Conservation (phyloP, 2,113 vertebrate species). For the Datnioides undecimradiatus region DNA sequence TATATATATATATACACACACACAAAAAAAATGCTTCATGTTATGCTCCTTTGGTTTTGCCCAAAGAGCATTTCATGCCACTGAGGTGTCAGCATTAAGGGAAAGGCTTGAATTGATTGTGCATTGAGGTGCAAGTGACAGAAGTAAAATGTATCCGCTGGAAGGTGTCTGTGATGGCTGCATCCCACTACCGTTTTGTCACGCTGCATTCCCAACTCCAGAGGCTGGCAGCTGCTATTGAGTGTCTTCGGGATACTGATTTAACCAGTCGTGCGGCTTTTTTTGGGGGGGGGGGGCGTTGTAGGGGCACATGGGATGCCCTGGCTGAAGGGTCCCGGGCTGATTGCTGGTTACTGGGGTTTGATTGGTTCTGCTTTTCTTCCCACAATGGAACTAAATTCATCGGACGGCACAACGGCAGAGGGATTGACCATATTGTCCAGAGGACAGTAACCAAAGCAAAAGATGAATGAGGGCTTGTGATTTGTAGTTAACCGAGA, state of each 20-base stretch:
- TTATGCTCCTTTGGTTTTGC: conserved; percentile 21
- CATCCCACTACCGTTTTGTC: conserved; percentile 40
- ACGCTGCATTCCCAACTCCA: conserved; percentile 24
- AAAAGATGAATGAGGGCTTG: conserved; percentile 63
- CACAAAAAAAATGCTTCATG: conserved; percentile 26
- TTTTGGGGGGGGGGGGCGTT: too few species aligned
- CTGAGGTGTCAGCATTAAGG: conserved; percentile 41
- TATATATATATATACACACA: conserved; percentile 5
- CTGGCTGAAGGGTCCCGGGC: conserved; percentile 78
- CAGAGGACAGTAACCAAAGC: conserved; percentile 67
- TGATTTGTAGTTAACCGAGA: conserved; percentile 60
- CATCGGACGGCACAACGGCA: conserved; percentile 69
- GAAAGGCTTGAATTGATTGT: conserved; percentile 66
- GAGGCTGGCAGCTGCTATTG: conserved; percentile 40
- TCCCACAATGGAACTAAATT: conserved; percentile 82
- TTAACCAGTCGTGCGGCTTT: conserved; percentile 66
- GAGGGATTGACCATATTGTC: conserved; percentile 81
- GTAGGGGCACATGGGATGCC: conserved; percentile 73
- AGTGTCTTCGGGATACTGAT: conserved; percentile 74
- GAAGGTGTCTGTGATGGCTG: conserved; percentile 59
- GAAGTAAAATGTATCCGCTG: conserved; percentile 51
- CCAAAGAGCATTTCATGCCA: conserved; percentile 33
- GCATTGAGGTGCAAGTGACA: conserved; percentile 69
- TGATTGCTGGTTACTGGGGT: conserved; percentile 81
- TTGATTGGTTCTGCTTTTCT: conserved; percentile 82